Evolutionary conservation across 2,113 vertebrate species (phyloP), one percentile per base, ranked within the genome.

Genomic region (Thalassarche chlororhynchos): DNA sequence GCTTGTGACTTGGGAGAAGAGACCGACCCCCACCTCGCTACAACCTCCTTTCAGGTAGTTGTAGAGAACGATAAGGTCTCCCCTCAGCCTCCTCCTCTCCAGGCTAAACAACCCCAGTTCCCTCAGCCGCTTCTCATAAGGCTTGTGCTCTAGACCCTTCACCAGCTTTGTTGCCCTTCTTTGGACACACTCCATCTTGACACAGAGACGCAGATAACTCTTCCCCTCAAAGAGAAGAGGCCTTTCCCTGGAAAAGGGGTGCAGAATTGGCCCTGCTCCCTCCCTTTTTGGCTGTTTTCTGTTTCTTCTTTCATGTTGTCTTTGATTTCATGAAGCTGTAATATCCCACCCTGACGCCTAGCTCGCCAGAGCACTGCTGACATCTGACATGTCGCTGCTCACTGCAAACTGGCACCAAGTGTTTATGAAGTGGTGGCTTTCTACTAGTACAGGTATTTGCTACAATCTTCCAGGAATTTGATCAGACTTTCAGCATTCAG

Each of bases 391-490:
- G 10, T 25, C 2, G 8, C 65, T 71, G 47, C 66, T 79, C 1
- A 0, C 62, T 42, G 38, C 34, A 80, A 60, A 55, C 32, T 47
- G 36, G 12, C 42, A 14, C 40, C 0, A 0, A 38, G 14, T 24
- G 34, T 58, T 85, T 44, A 29, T 10, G 29, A 69, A 77, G 40
- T 1, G 4, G 10, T 38, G 14, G 2, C 26, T 77, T 83, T 44
- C 58, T 15, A 29, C 24, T 32, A 6, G 12, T 14, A 21, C 6
- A 47, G 32, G 21, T 42, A 57, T 69, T 47, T 82, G 25, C 10
- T 91, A 24, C 1, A 1, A 1, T 28, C 10, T 77, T 77, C 40
- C 31, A 77, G 49, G 55, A 78, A 92, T 81, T 47, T 69, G 20
- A 52, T 34, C 68, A 54, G 28, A 34, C 13, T 38, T 66, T 31